Conservation (phyloP, 2,113 vertebrate genomes). For the Octodon degus region DNA sequence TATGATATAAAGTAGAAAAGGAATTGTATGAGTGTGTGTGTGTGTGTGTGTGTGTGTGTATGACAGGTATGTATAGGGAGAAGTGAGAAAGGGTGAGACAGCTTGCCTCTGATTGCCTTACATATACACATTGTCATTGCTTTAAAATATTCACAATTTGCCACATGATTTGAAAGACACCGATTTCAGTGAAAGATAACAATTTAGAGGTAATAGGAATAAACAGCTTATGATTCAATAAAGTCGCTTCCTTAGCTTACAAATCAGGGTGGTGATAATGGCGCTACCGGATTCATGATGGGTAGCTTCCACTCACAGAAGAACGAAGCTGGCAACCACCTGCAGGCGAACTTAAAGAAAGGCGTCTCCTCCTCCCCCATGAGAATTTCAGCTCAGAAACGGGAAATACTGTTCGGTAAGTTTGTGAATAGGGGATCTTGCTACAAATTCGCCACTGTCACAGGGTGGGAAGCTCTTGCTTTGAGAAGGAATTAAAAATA, state of each 20-base stretch:
- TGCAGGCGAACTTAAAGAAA: not conserved
- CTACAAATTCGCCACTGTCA: not conserved
- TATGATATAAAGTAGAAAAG: not conserved
- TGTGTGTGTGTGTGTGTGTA: not conserved
- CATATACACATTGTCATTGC: not conserved
- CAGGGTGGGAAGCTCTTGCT: not conserved
- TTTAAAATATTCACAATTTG: not conserved
- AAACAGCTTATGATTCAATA: not conserved
- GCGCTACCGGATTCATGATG: not conserved
- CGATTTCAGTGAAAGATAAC: constrained; percentile 16
- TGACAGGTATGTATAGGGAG: not conserved
- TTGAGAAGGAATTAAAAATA: constrained; percentile 30
- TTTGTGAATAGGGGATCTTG: constrained; percentile 47
- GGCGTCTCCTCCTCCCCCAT: not conserved
- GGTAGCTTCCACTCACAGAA: not conserved
- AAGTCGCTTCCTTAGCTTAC: not conserved
- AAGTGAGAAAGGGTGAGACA: not conserved
- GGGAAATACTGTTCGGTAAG: not conserved
- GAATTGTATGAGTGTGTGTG: not conserved
- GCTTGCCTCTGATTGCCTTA: not conserved
- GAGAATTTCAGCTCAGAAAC: not conserved
- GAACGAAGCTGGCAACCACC: not conserved
- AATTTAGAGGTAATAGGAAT: not conserved
- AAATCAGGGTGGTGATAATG: not conserved
- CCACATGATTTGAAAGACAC: not conserved